Base-by-base conservation (phyloP, 2,888 invertebrate species). In the Zootermopsis nevadensis region DNA sequence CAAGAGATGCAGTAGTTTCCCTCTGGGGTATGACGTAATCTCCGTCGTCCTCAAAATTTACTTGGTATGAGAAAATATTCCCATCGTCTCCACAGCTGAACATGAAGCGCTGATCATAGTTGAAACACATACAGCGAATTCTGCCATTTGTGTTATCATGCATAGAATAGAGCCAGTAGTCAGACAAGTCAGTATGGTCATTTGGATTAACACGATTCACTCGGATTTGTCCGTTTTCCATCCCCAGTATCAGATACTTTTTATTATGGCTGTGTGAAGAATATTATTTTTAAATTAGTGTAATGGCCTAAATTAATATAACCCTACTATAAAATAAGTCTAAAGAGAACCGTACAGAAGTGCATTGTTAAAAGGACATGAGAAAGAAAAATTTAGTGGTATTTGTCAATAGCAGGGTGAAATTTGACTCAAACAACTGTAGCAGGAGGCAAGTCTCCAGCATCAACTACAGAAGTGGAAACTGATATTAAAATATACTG, bases 41-140 rank as follows among this genome's bases (percentile, higher is more conserved):
- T 10, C 42, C 27, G 1, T 87, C 89, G 87, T 87, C 85, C 42
- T 91, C 90, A 0, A 92, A 92, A 85, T 91, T 90, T 87, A 94
- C 93, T 0, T 88, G 87, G 87, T 93, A 96, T 0, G 94, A 92
- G 87, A 97, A 96, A 80, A 96, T 91, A 87, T 96, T 96, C 7
- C 96, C 95, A 88, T 96, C 96, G 30, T 91, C 87, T 0, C 96
- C 96, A 86, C 94, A 92, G 0, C 94, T 91, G 83, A 93, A 92
- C 12, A 95, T 85, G 85, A 88, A 88, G 38, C 88, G 86, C 0
- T 88, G 87, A 88, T 95, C 93, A 82, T 89, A 90, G 87, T 93
- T 94, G 85, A 94, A 91, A 83, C 92, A 91, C 82, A 96, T 90
- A 83, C 91, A 90, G 0, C 93, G 92, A 48, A 96, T 91, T 24